Base-by-base conservation (phyloP, 1,140 invertebrate species). In the Eupeodes corollae region DNA sequence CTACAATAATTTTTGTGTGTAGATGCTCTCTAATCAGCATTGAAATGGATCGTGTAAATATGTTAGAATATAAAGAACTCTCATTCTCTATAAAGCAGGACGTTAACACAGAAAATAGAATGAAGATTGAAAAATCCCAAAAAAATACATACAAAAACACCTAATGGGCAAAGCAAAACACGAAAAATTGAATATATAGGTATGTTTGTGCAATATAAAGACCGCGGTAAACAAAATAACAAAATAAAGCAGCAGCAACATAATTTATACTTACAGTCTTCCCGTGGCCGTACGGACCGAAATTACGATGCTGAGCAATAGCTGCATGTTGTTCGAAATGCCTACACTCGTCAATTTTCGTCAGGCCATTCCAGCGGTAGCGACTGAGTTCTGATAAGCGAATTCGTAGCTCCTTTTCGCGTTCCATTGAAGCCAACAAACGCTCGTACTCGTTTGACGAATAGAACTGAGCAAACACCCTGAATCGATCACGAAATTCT, bases 391-490 rank as follows among this genome's bases (percentile, higher is more conserved):
- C 90, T 10, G 82, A 80, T 16, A 93, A 76, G 44, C 88, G 76
- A 53, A 84, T 74, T 53, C 87, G 79, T 42, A 93, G 69, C 68
- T 91, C 86, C 59, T 83, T 79, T 71, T 93, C 89, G 51, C 83
- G 79, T 69, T 88, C 83, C 42, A 93, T 65, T 52, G 82, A 88
- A 16, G 73, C 75, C 35, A 88, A 70, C 42, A 91, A 79, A 48
- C 83, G 78, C 52, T 88, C 81, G 59, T 92, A 84, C 70, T 94
- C 90, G 49, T 80, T 75, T 30, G 82, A 77, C 1, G 86, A 84
- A 58, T 88, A 84, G 73, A 94, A 93, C 63, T 92, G 90, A 19
- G 86, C 82, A 63, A 91, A 89, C 37, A 84, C 79, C 35, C 86
- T 77, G 64, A 93, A 78, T 42, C 84, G 82, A 50, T 94, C 89